phyloP scores from a whole-genome alignment of 2,888 invertebrate genomes.

The Busseola fusca region DNA sequence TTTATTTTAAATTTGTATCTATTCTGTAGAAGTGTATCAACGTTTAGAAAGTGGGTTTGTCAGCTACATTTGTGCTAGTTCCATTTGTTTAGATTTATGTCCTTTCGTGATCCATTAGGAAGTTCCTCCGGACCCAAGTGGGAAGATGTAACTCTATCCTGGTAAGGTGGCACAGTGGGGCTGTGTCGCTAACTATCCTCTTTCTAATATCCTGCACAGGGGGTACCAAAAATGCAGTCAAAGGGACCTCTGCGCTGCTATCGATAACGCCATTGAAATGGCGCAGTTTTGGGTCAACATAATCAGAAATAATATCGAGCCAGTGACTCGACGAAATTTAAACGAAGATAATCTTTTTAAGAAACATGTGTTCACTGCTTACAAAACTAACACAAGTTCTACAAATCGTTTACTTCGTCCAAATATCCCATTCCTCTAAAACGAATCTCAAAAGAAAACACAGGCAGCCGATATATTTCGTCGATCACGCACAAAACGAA shows the following conservation, averaged over 20 bases:
- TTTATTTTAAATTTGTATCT: not conserved
- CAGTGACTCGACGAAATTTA: not conserved
- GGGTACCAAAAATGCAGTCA: not conserved
- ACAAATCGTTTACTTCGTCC: not conserved
- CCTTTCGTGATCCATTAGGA: not conserved
- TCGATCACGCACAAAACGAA: slow-evolving; percentile 32
- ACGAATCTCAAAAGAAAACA: slow-evolving; percentile 13
- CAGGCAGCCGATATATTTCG: slow-evolving; percentile 1
- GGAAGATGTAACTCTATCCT: not conserved
- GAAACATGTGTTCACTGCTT: too few relatives aligned
- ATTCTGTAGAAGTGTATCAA: not conserved
- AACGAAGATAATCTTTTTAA: too few relatives aligned
- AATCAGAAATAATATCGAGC: not conserved
- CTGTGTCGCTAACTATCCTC: not conserved
- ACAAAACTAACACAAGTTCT: not conserved
- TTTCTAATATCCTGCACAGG: not conserved
- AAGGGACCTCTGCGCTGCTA: not conserved
- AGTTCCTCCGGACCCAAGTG: not conserved
- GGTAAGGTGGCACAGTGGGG: not conserved
- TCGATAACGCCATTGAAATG: not conserved
- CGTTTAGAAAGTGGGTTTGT: not conserved
- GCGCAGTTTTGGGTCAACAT: not conserved
- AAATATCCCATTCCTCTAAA: not conserved
- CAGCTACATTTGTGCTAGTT: not conserved
- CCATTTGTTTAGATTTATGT: not conserved